Evolutionary conservation across 2,113 vertebrate species (phyloP).

Genomic region (Epinephelus cyanopodus): DNA sequence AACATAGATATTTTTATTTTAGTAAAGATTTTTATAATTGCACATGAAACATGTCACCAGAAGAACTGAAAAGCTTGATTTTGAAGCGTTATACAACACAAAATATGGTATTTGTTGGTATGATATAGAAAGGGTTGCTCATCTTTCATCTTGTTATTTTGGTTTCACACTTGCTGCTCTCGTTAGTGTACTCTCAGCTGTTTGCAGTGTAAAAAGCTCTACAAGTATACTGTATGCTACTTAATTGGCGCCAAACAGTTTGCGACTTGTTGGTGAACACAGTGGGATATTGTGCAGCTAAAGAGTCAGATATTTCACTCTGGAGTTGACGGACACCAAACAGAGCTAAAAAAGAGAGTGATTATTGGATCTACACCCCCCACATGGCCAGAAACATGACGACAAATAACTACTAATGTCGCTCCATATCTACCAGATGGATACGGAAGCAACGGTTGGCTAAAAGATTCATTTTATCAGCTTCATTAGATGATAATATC

Average conservation of each 20-base stretch:
- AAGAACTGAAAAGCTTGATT: background rate
- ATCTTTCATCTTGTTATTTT: background rate
- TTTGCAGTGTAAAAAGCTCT: background rate
- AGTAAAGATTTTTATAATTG: background rate
- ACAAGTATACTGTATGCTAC: background rate
- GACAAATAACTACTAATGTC: too few relatives aligned
- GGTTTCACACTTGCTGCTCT: background rate
- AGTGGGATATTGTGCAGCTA: too few relatives aligned
- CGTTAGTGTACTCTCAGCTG: background rate
- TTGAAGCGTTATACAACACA: constrained; percentile 72
- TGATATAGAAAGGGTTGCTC: background rate
- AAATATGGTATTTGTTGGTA: background rate
- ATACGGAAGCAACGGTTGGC: too few relatives aligned
- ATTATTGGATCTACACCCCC: too few relatives aligned
- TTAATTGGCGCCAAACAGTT: background rate
- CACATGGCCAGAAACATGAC: too few relatives aligned
- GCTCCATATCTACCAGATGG: too few relatives aligned
- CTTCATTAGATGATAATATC: background rate
- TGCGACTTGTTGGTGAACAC: too few relatives aligned
- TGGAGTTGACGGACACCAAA: background rate
- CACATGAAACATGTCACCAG: background rate
- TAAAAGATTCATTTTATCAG: too few relatives aligned
- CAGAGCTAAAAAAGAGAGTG: background rate
- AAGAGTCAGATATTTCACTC: background rate
- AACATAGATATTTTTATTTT: constrained; percentile 18